These are phyloP conservation scores for Nerophis ophidion DNA, from an alignment of 2,113 vertebrate genomes.

Conservation along the genomic window DNA sequence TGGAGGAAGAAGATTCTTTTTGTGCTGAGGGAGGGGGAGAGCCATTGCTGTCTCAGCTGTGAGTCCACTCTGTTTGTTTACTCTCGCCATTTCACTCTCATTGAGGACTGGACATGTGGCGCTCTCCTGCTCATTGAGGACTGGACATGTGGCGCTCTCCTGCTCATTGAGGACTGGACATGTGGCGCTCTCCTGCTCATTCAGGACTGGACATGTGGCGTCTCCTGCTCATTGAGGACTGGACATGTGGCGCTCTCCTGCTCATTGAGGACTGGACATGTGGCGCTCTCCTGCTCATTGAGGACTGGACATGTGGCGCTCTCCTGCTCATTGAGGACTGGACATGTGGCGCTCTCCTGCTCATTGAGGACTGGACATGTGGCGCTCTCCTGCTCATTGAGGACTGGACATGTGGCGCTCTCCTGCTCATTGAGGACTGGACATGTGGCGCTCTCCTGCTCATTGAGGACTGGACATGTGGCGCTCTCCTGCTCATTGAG, in stretches of 20 bases:
- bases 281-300: too few relatives aligned
- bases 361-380: too few relatives aligned
- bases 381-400: conserved; percentile 5
- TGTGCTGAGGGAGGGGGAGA: conserved; percentile 13
- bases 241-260: not conserved
- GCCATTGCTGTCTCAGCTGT: conserved; percentile 36
- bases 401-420: not conserved
- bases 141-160: not conserved
- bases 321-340: conserved; percentile 11
- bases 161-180: too few relatives aligned
- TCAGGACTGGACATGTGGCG: not conserved
- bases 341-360: too few relatives aligned
- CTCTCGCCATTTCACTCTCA: conserved; percentile 16
- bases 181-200: conserved; percentile 2
- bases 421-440: too few relatives aligned
- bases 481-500: too few relatives aligned
- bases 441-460: not conserved
- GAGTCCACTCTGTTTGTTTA: conserved; percentile 42
- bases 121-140: not conserved
- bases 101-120: not conserved
- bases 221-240: too few relatives aligned
- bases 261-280: conserved; percentile 6
- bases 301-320: not conserved
- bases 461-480: conserved; percentile 2
- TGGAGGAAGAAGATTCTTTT: conserved; percentile 58